Base-by-base conservation (phyloP, 2,888 invertebrate species). In the Acrobasis repandana region DNA sequence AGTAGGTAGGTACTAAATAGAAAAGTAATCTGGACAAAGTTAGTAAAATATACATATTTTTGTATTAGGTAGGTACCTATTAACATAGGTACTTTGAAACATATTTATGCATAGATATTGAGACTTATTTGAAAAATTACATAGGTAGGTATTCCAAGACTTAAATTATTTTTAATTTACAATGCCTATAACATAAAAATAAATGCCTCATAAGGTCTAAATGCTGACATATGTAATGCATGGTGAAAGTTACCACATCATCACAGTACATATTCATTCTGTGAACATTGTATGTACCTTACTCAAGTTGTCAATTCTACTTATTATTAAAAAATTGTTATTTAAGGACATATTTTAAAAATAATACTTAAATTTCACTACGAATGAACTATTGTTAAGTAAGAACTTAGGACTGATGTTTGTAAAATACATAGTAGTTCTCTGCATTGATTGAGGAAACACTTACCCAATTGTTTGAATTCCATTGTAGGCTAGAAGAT, bases 401-500 rank as follows among this genome's bases (percentile, higher is more conserved):
- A 5, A 8, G 28, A 6, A 28, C 6, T 28, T 28, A 28, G 20
- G 4, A 6, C 28, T 28, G 6, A 4, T 28, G 28, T 28, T 43
- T 43, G 43, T 11, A 38, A 43, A 11, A 14, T 43, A 14, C 43
- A 43, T 16, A 20, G 9, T n/a, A n/a, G 2, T 47, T 47, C 15
- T 8, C 1, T 47, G n/a, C 8, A 2, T 16, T 43, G 43, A n/a
- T n/a, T 43, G 14, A 33, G 51, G 10, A 43, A 54, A 28, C 62
- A 86, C 93, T 93, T 90, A 96, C 96, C 96, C 97, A 56, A 94
- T 71, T 62, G 95, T 94, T 88, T 97, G 95, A n/a, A 93, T 78
- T 18, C 93, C 86, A 86, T 97, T 97, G 77, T 96, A 97, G 0
- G 90, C 83, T 67, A 95, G 85, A 58, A 97, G 92, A 82, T 96